Evolutionary conservation across 2,888 invertebrate species (phyloP).

Genomic region (Pammene aurita): DNA sequence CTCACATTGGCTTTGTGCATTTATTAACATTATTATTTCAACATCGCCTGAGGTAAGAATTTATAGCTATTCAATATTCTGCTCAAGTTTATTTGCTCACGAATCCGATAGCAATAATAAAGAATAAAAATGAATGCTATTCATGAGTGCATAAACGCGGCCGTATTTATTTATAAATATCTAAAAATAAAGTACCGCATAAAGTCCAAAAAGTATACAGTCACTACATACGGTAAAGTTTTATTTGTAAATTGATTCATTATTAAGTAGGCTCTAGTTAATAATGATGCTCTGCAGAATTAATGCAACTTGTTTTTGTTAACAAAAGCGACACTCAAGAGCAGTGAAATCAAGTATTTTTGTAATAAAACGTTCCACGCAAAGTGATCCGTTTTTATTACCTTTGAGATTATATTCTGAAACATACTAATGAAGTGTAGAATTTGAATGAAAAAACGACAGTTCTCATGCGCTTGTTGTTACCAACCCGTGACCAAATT

Average conservation of each 20-base stretch:
- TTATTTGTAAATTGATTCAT: slow-evolving; percentile 9
- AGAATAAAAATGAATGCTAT: slow-evolving; percentile 25
- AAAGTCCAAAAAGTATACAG: slow-evolving; percentile 2
- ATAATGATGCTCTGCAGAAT: neutral
- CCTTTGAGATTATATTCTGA: neutral
- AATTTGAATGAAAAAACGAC: neutral
- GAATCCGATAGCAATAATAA: slow-evolving; percentile 32
- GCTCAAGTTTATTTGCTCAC: slow-evolving; percentile 14
- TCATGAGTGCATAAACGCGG: slow-evolving; percentile 9
- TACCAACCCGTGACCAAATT: neutral
- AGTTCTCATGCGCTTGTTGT: neutral
- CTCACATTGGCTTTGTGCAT: neutral
- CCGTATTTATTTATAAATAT: slow-evolving; percentile 9
- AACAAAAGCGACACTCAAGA: neutral
- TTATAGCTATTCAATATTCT: slow-evolving; percentile 29
- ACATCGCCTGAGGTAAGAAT: slow-evolving; percentile 18
- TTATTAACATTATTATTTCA: slow-evolving; percentile 15
- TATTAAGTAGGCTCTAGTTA: neutral
- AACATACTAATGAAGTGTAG: neutral
- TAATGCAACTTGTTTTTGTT: slow-evolving; percentile 2
- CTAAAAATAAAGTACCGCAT: slow-evolving; percentile 10
- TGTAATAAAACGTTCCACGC: neutral
- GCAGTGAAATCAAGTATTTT: neutral
- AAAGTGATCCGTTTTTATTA: neutral
- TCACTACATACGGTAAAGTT: neutral